Base-by-base conservation (phyloP, 2,797 vertebrate species). In the Lacerta viridis region DNA sequence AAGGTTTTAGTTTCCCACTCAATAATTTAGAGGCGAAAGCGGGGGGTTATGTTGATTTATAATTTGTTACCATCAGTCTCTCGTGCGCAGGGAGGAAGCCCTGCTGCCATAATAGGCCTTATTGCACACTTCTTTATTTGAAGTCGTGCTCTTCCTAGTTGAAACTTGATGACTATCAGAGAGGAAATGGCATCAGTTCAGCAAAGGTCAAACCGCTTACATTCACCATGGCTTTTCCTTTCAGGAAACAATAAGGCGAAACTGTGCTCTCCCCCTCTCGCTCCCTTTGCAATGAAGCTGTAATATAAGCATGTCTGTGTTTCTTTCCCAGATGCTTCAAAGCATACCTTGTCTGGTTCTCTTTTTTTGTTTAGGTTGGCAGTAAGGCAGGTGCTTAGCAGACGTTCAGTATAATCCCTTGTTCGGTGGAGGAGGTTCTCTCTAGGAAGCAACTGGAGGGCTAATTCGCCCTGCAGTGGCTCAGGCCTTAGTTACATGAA, bases 21-120 rank as follows among this genome's bases (percentile, higher is more conserved):
- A 95, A 88, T 95, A 97, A 96, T 96, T 96, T 90, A 96, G 89
- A 95, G 39, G 43, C 27, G 17, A 84, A 46, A 93, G 27, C 50
- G 61, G 80, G 83, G 36, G 69, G 33, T 92, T 95, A 86, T 93
- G 93, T 93, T 95, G 91, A 92, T 95, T 94, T 89, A 82, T 94
- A 89, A 94, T 95, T 95, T 95, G n/a, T 89, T 94, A 88, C 39
- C 0, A 55, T 84, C 69, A 25, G 0, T 93, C 88, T 93, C 82
- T 86, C 74, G 64, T 75, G 46, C 36, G 33, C 15, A 15, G 4
- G 83, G 61, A 85, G 3, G 88, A 92, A 39, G 0, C 13, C 87
- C 2, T 33, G 86, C 17, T 61, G 33, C 1, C 17, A 8, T 92
- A 55, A 71, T 33, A 50, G 36, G 17, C 25, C 64, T 94, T 29